These are phyloP conservation scores for Sebastolobus alascanus DNA, from an alignment of 2,797 vertebrate species.

Conservation along the genomic window DNA sequence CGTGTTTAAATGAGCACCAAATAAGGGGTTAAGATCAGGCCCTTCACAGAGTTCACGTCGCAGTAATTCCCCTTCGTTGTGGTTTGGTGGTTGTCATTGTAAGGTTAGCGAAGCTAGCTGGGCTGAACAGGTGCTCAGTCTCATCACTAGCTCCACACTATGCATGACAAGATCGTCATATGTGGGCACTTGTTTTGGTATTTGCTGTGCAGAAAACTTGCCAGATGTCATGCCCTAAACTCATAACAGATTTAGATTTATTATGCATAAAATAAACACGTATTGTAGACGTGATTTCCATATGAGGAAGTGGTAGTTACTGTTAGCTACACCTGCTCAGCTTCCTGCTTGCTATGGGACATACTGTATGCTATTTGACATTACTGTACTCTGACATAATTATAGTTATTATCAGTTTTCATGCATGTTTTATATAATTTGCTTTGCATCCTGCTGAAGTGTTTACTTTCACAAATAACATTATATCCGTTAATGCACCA, in stretches of 20 bases:
- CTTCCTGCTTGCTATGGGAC: constrained; percentile 49
- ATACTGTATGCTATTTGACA: constrained; percentile 15
- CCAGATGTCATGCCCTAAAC: neutral
- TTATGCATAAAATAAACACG: constrained; percentile 34
- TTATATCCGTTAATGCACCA: neutral
- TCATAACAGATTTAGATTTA: constrained; percentile 23
- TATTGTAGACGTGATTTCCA: constrained; percentile 27
- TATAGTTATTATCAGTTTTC: neutral
- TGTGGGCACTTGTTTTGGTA: constrained; percentile 6
- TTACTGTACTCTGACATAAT: constrained; percentile 10
- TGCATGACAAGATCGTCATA: neutral
- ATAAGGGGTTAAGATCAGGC: neutral
- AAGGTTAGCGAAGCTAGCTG: constrained; percentile 69
- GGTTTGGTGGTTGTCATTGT: constrained; percentile 66
- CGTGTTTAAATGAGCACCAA: neutral
- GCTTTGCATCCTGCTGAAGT: constrained; percentile 11
- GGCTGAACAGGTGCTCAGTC: constrained; percentile 61
- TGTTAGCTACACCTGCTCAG: constrained; percentile 52
- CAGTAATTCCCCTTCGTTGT: constrained; percentile 40
- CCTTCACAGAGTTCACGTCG: neutral
- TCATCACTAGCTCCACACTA: constrained; percentile 15
- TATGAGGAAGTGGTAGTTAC: constrained; percentile 68
- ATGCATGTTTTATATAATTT: constrained; percentile 11
- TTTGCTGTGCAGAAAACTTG: constrained; percentile 3
- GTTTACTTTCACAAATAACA: constrained; percentile 14